Evolutionary conservation across 2,797 vertebrate genomes (phyloP).

Genomic region (Pipistrellus pygmaeus): DNA sequence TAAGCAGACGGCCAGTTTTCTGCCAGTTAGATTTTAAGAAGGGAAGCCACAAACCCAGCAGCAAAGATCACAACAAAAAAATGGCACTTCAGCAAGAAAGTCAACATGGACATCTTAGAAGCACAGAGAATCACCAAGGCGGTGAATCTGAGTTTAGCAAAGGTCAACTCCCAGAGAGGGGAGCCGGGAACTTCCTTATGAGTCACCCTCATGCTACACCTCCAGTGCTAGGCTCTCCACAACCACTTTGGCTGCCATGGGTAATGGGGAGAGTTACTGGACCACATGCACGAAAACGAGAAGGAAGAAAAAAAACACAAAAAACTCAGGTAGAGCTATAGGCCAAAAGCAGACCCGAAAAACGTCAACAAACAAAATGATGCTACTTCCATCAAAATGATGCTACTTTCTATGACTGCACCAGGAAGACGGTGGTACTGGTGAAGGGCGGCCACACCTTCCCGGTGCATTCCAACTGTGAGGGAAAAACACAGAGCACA

Average conservation of each 20-base stretch:
- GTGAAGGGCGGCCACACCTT: not conserved
- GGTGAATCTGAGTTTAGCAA: not conserved
- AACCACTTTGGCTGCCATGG: not conserved
- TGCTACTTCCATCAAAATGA: not conserved
- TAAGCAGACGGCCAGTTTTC: not conserved
- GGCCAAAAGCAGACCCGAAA: not conserved
- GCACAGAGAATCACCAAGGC: not conserved
- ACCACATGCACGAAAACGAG: rapidly evolving
- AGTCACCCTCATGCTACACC: not conserved
- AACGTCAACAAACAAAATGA: not conserved
- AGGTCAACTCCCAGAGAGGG: not conserved
- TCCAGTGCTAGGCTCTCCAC: not conserved
- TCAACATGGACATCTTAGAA: not conserved
- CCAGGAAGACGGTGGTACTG: rapidly evolving
- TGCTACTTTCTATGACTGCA: too few species aligned
- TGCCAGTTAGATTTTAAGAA: not conserved
- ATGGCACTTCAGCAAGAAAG: not conserved
- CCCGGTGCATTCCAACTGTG: not conserved
- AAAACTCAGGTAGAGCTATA: rapidly evolving
- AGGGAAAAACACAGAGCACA: not conserved
- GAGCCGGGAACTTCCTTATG: not conserved
- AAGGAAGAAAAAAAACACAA: not conserved
- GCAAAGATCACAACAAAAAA: not conserved
- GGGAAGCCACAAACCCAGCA: not conserved
- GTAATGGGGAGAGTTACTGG: not conserved